These are phyloP conservation scores for Octonoba sinensis DNA, from an alignment of 2,888 invertebrate genomes.

Conservation along the genomic window DNA sequence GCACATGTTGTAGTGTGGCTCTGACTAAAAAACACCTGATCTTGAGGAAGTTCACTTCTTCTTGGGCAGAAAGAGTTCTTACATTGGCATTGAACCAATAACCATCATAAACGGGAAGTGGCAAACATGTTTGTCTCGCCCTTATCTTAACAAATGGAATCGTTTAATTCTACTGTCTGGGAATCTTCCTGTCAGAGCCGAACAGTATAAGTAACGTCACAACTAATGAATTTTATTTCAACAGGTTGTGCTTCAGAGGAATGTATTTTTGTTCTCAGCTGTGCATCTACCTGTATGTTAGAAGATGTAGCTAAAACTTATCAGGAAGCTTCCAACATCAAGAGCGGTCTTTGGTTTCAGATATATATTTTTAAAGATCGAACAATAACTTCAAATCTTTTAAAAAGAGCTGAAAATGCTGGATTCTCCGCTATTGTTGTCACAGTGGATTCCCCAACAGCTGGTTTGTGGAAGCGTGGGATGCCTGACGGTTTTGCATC, in stretches of 20 bases:
- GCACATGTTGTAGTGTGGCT: too few relatives aligned
- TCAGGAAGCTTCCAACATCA: neutral
- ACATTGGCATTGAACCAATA: too few relatives aligned
- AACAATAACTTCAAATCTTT: slow-evolving; percentile 5
- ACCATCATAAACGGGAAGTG: too few relatives aligned
- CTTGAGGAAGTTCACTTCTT: too few relatives aligned
- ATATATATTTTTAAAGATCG: slow-evolving; percentile 33
- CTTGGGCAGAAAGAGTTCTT: too few relatives aligned
- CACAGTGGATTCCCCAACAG: slow-evolving; percentile 26
- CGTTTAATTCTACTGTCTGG: too few relatives aligned
- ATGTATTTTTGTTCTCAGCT: slow-evolving; percentile 26
- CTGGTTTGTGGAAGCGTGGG: slow-evolving; percentile 26
- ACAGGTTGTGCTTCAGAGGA: slow-evolving; percentile 18
- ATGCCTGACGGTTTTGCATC: slow-evolving; percentile 12
- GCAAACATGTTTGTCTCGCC: too few relatives aligned
- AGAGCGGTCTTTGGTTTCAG: slow-evolving; percentile 26
- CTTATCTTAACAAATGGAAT: too few relatives aligned
- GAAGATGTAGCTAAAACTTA: slow-evolving; percentile 5
- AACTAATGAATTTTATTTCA: neutral
- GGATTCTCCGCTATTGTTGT: slow-evolving; percentile 37
- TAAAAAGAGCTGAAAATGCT: slow-evolving; percentile 13
- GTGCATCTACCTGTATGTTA: neutral
- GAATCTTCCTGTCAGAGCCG: too few relatives aligned
- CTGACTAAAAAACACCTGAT: too few relatives aligned
- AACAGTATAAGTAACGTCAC: too few relatives aligned